Evolutionary conservation across 2,888 invertebrate species (phyloP), one percentile per base, ranked within the genome.

Genomic region (Callinectes sapidus): DNA sequence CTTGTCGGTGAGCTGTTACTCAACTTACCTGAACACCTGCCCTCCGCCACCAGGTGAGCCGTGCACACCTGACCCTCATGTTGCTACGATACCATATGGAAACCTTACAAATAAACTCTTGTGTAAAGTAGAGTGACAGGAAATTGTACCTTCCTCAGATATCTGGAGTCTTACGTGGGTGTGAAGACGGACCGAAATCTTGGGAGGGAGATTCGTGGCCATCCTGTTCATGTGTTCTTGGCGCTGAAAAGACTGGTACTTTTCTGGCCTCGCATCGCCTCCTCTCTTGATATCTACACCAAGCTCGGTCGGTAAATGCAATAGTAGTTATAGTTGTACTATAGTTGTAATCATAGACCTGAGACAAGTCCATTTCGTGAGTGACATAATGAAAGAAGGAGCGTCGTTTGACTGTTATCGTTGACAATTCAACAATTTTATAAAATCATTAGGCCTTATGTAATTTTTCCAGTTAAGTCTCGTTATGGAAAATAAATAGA

Each of bases 1-100:
- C 42, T 2, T 66, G 39, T 89, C 32, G 89, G 89, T 28, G 71
- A 89, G 23, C 13, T 89, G 66, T 16, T 89, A 39, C 35, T 39
- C 32, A 23, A 39, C 39, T 39, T 89, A 1, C 89, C 66, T 39
- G 89, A 71, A 71, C 89, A 89, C 89, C 89, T 89, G 32, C 66
- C 66, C n/a, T 23, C 42, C 10, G 71, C 89, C 71, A 42, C 39
- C 71, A 87, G 87, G 87, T 87, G 54, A 23, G 54, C 3, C 28
- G 6, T n/a, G 23, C 86, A 23, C 6, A 23, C 28, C 71, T 18
- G 28, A 86, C 85, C 0, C 71, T n/a, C n/a, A 28, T n/a, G 61
- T 61, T 61, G 16, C 5, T 61, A 23, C 61, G 23, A 16, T 61
- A 61, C 61, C 61, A 61, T 61, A 23, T 5, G 16, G n/a, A 18